These are phyloP conservation scores for Brienomyrus brachyistius DNA, from an alignment of 2,113 vertebrate species.

Conservation along the genomic window DNA sequence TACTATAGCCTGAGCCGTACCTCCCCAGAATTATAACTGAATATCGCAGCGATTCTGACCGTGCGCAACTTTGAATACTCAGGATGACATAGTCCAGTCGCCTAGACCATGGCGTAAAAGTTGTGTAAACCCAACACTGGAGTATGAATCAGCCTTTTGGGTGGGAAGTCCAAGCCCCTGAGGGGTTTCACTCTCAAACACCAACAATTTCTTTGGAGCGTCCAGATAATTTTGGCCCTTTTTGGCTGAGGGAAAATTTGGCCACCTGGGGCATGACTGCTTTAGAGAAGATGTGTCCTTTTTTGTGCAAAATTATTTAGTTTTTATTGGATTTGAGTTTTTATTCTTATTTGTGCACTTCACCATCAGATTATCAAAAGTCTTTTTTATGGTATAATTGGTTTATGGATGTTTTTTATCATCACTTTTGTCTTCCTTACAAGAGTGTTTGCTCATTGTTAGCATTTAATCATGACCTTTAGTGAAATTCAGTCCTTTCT, in stretches of 20 bases:
- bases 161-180: neutral
- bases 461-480: neutral
- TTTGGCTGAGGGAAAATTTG: constrained; percentile 28
- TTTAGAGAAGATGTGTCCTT: neutral
- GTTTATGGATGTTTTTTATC: neutral
- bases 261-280: neutral
- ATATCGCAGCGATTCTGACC: neutral
- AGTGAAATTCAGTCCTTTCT: neutral
- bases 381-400: neutral
- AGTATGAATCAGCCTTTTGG: neutral
- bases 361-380: neutral
- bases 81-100: neutral
- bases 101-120: neutral
- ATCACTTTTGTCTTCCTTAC: neutral
- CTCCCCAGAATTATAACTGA: too few relatives aligned
- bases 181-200: neutral
- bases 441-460: neutral
- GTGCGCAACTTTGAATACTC: neutral
- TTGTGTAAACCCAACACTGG: neutral
- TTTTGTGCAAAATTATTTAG: neutral
- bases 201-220: neutral
- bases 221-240: constrained; percentile 12
- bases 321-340: neutral
- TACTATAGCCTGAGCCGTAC: neutral
- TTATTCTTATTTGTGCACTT: neutral